Conservation (phyloP, 2,797 vertebrate genomes). For the Malurus splendens region DNA sequence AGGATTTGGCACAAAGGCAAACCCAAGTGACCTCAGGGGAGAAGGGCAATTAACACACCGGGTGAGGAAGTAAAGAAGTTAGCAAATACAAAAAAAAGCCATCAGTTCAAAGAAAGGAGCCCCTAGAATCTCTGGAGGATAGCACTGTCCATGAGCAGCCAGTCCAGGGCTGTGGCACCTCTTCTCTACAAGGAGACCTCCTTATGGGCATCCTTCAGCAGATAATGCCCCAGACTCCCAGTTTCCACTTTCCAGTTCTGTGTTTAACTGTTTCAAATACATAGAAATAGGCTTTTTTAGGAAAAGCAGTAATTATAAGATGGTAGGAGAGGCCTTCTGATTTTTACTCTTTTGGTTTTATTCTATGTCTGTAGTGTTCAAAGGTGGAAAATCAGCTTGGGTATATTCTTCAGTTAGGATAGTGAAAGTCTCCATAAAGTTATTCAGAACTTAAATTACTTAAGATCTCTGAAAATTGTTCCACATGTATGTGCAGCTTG, state of each 20-base stretch:
- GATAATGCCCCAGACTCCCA: background rate
- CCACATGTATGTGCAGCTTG: background rate
- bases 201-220: background rate
- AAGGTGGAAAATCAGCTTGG: background rate
- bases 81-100: background rate
- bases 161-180: background rate
- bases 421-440: background rate
- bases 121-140: background rate
- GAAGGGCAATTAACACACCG: slow-evolving; percentile 17
- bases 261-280: background rate
- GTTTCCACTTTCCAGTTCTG: background rate
- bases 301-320: background rate
- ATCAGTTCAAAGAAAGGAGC: background rate
- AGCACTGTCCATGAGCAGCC: background rate
- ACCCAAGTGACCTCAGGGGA: slow-evolving; percentile 4
- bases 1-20: slow-evolving; percentile 37
- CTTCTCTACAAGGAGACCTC: background rate
- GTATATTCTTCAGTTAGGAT: background rate
- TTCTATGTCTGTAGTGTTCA: background rate
- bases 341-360: background rate
- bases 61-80: slow-evolving; percentile 24
- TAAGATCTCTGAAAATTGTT: background rate
- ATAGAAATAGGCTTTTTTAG: background rate
- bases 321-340: background rate
- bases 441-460: background rate